phyloP scores from a whole-genome alignment of 1,140 invertebrate genomes.

The Eciton burchellii region DNA sequence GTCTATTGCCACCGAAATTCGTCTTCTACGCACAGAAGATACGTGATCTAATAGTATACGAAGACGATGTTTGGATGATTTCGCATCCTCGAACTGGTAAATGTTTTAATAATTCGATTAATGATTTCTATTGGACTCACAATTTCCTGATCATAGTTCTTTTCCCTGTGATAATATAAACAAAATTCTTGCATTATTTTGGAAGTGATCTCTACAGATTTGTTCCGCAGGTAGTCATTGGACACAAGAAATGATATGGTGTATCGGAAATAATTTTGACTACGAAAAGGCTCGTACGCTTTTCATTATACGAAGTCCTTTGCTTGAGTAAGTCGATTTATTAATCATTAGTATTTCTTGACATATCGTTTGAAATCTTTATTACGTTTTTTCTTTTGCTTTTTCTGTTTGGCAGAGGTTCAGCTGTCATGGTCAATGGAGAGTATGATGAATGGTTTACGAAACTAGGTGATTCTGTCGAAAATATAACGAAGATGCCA shows the following conservation, averaged over 20 bases:
- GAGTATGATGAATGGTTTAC: slow-evolving; percentile 83
- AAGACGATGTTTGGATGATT: slow-evolving; percentile 92
- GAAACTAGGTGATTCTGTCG: slow-evolving; percentile 88
- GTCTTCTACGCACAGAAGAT: slow-evolving; percentile 89
- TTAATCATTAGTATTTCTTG: slow-evolving; percentile 8
- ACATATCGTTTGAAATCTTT: not conserved
- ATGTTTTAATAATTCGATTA: slow-evolving; percentile 38
- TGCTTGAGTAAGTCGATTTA: slow-evolving; percentile 86
- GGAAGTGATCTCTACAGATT: not conserved
- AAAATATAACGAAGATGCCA: slow-evolving; percentile 88
- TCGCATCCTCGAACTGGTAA: slow-evolving; percentile 93
- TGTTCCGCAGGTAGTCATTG: slow-evolving; percentile 92
- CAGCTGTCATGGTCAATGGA: slow-evolving; percentile 83
- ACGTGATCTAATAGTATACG: slow-evolving; percentile 88
- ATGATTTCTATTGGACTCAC: too few relatives aligned
- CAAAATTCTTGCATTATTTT: too few relatives aligned
- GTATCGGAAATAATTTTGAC: slow-evolving; percentile 92
- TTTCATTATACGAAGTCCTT: slow-evolving; percentile 87
- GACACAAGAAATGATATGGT: slow-evolving; percentile 95
- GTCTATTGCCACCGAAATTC: slow-evolving; percentile 89
- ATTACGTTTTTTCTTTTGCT: not conserved
- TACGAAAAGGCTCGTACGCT: slow-evolving; percentile 90
- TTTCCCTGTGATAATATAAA: too few relatives aligned
- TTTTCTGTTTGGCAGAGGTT: slow-evolving; percentile 78
- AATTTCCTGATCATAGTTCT: too few relatives aligned